Conservation (phyloP, 2,797 vertebrate species). For the Leptoclinus maculatus region DNA sequence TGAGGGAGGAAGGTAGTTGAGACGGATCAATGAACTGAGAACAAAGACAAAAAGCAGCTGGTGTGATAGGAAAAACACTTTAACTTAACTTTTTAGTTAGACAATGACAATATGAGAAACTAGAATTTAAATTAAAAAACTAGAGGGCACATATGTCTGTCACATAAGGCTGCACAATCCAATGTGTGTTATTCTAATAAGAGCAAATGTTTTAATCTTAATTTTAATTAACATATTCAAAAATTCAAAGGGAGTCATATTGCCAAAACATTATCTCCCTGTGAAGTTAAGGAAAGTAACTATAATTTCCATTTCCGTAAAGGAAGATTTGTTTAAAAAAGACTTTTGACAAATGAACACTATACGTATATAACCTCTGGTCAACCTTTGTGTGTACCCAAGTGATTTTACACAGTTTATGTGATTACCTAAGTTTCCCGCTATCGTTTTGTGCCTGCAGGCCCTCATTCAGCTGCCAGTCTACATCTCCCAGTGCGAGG, state of each 20-base stretch:
- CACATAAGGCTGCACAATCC: not conserved
- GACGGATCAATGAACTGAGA: slow-evolving; percentile 19
- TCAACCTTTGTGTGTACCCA: not conserved
- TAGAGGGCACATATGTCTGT: not conserved
- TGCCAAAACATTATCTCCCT: too few relatives aligned
- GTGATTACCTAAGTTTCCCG: slow-evolving; percentile 1
- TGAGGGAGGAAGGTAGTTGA: slow-evolving; percentile 11
- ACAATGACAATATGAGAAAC: not conserved
- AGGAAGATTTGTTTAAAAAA: too few relatives aligned
- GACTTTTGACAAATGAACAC: not conserved
- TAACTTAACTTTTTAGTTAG: too few relatives aligned
- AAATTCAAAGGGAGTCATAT: too few relatives aligned
- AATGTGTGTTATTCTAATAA: not conserved
- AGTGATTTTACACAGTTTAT: slow-evolving; percentile 1
- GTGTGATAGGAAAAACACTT: not conserved
- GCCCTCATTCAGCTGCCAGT: slow-evolving; percentile 96
- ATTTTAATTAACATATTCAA: not conserved
- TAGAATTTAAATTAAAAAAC: not conserved
- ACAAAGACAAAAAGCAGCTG: not conserved
- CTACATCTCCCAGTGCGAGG: slow-evolving; percentile 98
- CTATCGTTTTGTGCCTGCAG: slow-evolving; percentile 73
- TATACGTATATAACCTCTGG: not conserved
- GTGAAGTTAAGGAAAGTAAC: too few relatives aligned
- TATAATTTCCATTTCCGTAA: too few relatives aligned
- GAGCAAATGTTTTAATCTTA: not conserved